Evolutionary conservation across 2,888 invertebrate genomes (phyloP), one percentile per base, ranked within the genome.

Genomic region (Leuctra nigra): DNA sequence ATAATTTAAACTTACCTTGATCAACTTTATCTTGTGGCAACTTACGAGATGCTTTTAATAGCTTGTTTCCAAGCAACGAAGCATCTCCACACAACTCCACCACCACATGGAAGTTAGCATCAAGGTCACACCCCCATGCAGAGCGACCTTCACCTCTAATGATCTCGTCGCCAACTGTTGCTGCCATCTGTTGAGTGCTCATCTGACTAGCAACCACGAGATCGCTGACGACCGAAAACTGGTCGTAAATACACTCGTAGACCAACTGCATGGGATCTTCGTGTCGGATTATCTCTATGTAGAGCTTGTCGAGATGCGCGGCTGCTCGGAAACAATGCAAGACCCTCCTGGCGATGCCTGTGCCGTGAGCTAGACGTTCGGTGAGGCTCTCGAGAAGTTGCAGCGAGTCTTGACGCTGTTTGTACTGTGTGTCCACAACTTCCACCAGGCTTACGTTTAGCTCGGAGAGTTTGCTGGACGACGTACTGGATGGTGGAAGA

Each of bases 101-200:
- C 59, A 78, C 70, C 23, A 75, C 63, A 61, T 76, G 78, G 44
- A 77, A 73, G 57, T 74, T 75, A 2, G 70, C 67, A 61, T 77
- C 77, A 11, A 80, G 69, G 1, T 77, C 72, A 66, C 78, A 80
- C 1, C 80, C 80, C 79, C 80, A 80, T 24, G 77, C 24, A n/a
- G 24, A 20, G 11, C 53, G 16, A n/a, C 35, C 35, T 2, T 25
- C 33, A 20, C 62, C 62, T 2, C 64, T 67, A 54, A 72, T 68
- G 66, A 85, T 77, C 72, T 84, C 82, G 58, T 77, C 76, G 63
- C 82, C 80, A 1, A 86, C 70, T 64, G 83, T 82, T 68, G 80
- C 79, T 1, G 82, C 78, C 61, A 76, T 74, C 67, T 76, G 74
- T 41, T 73, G 69, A 44, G 74, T 73, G 1, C 72, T 72, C 71